A percentile compares a stretch with the other conserved stretches of the same genome.
Conservation (phyloP, 2,888 invertebrate genomes). For the Agrochola lota region DNA sequence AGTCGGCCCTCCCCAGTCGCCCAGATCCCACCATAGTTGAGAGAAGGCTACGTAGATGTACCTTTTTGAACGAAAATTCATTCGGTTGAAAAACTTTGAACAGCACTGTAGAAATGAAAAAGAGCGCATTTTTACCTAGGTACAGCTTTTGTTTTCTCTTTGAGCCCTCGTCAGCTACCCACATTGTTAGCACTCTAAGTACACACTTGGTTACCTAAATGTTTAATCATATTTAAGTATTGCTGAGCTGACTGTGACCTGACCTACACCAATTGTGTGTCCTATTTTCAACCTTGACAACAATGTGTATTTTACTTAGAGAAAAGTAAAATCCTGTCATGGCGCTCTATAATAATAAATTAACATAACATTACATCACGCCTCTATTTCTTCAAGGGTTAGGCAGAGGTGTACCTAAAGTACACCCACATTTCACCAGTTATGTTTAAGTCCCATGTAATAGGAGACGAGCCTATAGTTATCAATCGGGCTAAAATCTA, state of each 20-base stretch:
- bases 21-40: too few relatives aligned
- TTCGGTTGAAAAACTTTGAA: neutral
- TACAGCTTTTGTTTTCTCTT: conserved; percentile 1
- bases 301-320: neutral
- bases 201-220: conserved; percentile 1
- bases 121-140: neutral
- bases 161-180: neutral
- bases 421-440: too few relatives aligned
- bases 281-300: conserved; percentile 1
- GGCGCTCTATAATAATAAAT: neutral
- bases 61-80: neutral
- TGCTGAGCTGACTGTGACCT: neutral
- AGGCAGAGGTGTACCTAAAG: too few relatives aligned
- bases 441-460: too few relatives aligned
- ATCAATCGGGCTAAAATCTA: too few relatives aligned
- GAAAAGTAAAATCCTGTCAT: neutral
- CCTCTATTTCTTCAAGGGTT: too few relatives aligned
- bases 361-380: too few relatives aligned
- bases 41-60: too few relatives aligned
- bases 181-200: conserved; percentile 18
- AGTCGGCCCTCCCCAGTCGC: too few relatives aligned
- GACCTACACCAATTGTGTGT: conserved; percentile 15
- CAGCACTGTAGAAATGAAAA: neutral
- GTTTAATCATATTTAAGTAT: conserved; percentile 22
- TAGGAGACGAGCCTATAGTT: too few relatives aligned